Percentiles rank a stretch among this genome's conserved stretches.
Conservation (phyloP, 2,888 invertebrate genomes). For the Heteromurus nitidus region DNA sequence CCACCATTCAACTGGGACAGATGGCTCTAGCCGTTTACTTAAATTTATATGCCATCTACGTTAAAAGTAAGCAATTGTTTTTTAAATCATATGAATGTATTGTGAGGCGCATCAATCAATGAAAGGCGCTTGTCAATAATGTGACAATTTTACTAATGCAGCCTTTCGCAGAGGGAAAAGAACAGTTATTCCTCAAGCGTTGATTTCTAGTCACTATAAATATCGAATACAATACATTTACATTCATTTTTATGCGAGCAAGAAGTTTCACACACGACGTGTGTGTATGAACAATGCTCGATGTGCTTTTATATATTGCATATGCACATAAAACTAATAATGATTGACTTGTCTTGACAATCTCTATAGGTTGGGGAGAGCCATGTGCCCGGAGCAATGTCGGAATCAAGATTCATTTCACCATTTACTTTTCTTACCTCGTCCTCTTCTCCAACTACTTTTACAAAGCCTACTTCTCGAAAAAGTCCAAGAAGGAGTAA, state of each 20-base stretch:
- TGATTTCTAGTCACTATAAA: neutral
- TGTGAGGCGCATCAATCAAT: neutral
- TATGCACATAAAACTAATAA: neutral
- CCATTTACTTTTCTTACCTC: conserved; percentile 96
- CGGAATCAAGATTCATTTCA: conserved; percentile 90
- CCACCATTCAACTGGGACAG: conserved; percentile 91
- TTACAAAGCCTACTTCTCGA: conserved; percentile 87
- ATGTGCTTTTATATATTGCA: neutral
- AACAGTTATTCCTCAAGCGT: neutral
- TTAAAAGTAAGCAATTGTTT: conserved; percentile 77
- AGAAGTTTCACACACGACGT: no score
- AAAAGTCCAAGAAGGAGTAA: conserved; percentile 37
- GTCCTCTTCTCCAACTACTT: conserved; percentile 96
- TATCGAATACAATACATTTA: no score
- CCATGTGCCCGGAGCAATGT: conserved; percentile 89
- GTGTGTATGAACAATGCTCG: no score
- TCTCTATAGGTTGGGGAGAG: conserved; percentile 77
- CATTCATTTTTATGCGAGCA: no score
- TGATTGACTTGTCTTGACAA: neutral
- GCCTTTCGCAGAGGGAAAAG: neutral
- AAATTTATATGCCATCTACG: conserved; percentile 90
- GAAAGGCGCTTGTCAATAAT: neutral
- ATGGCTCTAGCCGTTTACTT: conserved; percentile 95
- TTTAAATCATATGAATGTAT: no score
- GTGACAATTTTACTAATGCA: neutral